These are phyloP conservation scores for Colletes gigas DNA, from an alignment of 1,140 invertebrate genomes.

Conservation along the genomic window DNA sequence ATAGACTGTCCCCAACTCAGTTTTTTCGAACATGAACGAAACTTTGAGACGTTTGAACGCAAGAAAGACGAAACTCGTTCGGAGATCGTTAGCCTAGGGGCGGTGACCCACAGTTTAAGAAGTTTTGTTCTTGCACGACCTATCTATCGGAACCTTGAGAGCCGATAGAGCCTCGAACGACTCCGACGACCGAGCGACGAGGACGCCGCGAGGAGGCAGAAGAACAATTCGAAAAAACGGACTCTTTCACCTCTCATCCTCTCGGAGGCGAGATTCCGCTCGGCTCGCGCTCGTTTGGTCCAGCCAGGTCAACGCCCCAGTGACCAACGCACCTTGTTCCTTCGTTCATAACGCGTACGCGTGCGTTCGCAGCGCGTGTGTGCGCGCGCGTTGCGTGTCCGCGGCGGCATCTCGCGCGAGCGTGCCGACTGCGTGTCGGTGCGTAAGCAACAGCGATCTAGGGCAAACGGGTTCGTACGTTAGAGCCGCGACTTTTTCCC, in stretches of 20 bases:
- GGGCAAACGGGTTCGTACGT: slow-evolving; percentile 61
- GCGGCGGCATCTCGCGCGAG: neutral
- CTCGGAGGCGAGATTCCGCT: slow-evolving; percentile 67
- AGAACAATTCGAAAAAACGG: slow-evolving; percentile 24
- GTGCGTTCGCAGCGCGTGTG: neutral
- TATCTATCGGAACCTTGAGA: neutral
- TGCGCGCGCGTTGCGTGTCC: neutral
- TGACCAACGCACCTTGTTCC: slow-evolving; percentile 75
- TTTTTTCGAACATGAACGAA: too few relatives aligned
- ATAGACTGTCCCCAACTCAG: too few relatives aligned
- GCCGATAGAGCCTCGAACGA: neutral
- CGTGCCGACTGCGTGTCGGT: neutral
- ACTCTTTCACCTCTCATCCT: slow-evolving; percentile 39
- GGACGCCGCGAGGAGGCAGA: neutral
- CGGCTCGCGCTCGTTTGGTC: slow-evolving; percentile 72
- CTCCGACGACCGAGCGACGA: neutral
- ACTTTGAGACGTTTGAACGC: too few relatives aligned
- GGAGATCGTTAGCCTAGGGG: too few relatives aligned
- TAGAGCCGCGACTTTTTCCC: slow-evolving; percentile 55
- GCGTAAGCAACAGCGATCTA: slow-evolving; percentile 48
- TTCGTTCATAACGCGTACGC: slow-evolving; percentile 61
- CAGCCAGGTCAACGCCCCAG: slow-evolving; percentile 76
- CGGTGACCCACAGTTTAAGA: too few relatives aligned
- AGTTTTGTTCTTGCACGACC: too few relatives aligned
- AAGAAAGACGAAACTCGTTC: too few relatives aligned